Evolutionary conservation across 1,140 invertebrate species (phyloP).

Genomic region (Orchesella cincta): DNA sequence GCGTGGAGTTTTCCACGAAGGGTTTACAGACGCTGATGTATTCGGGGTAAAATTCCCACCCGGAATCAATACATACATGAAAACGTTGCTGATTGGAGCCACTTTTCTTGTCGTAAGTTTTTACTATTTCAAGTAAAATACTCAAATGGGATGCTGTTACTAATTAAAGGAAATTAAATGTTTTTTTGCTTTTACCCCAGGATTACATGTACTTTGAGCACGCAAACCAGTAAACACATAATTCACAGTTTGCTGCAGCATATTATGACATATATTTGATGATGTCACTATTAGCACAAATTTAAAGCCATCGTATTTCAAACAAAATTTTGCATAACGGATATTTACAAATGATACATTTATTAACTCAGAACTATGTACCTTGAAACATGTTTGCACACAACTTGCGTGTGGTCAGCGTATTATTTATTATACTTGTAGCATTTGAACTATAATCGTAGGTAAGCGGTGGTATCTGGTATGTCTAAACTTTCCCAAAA

Average conservation of each 20-base stretch:
- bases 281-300: too few relatives aligned
- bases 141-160: background rate
- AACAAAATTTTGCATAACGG: too few relatives aligned
- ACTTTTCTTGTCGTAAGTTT: slow-evolving; percentile 58
- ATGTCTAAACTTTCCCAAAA: slow-evolving; percentile 16
- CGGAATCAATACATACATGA: slow-evolving; percentile 76
- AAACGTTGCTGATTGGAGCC: slow-evolving; percentile 75
- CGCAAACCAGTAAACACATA: slow-evolving; percentile 6
- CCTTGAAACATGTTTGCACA: too few relatives aligned
- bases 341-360: too few relatives aligned
- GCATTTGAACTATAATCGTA: slow-evolving; percentile 9
- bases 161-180: too few relatives aligned
- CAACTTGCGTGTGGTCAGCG: background rate
- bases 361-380: too few relatives aligned
- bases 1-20: slow-evolving; percentile 68
- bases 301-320: too few relatives aligned
- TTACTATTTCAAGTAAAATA: background rate
- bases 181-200: background rate
- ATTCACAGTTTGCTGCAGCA: too few relatives aligned
- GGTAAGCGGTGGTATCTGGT: slow-evolving; percentile 1
- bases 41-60: slow-evolving; percentile 77
- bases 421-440: background rate
- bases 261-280: too few relatives aligned
- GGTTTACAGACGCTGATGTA: slow-evolving; percentile 72
- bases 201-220: slow-evolving; percentile 25